Evolutionary conservation across 2,113 vertebrate species (phyloP).

Genomic region (Festucalex cinctus): DNA sequence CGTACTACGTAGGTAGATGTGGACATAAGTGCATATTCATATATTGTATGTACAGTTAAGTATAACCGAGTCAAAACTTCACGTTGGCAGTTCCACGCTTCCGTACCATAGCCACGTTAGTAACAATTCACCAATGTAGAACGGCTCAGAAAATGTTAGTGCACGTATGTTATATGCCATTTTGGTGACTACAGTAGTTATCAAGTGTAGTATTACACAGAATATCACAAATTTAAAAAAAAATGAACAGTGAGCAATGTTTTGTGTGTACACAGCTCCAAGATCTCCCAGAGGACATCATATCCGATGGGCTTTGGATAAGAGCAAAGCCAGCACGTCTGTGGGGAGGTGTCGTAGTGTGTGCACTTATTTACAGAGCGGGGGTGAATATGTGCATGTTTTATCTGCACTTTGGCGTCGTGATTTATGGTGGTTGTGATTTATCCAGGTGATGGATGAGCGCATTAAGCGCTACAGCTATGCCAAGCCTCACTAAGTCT

Average conservation of each 20-base stretch:
- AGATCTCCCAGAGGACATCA: slow-evolving; percentile 39
- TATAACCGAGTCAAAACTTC: no score
- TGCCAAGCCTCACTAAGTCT: not conserved
- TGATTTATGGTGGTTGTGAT: slow-evolving; percentile 60
- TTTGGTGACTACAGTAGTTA: not conserved
- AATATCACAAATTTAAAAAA: not conserved
- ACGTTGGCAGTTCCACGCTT: no score
- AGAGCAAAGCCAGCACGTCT: slow-evolving; percentile 14
- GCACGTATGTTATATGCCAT: no score
- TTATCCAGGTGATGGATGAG: slow-evolving; percentile 53
- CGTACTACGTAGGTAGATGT: not conserved
- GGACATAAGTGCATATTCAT: not conserved
- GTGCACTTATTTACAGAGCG: slow-evolving; percentile 29
- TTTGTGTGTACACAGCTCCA: slow-evolving; percentile 5
- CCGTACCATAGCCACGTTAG: no score
- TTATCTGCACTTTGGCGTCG: slow-evolving; percentile 22
- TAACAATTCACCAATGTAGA: no score
- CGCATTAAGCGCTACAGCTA: slow-evolving; percentile 36
- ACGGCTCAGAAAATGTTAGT: no score
- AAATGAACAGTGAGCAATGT: slow-evolving; percentile 1
- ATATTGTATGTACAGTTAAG: not conserved
- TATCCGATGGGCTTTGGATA: slow-evolving; percentile 11
- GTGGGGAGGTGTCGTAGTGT: slow-evolving; percentile 23
- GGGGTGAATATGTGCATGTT: slow-evolving; percentile 33
- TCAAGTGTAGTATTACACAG: not conserved